phyloP scores from a whole-genome alignment of 2,888 invertebrate species.

The Drosophila peninsularis region DNA sequence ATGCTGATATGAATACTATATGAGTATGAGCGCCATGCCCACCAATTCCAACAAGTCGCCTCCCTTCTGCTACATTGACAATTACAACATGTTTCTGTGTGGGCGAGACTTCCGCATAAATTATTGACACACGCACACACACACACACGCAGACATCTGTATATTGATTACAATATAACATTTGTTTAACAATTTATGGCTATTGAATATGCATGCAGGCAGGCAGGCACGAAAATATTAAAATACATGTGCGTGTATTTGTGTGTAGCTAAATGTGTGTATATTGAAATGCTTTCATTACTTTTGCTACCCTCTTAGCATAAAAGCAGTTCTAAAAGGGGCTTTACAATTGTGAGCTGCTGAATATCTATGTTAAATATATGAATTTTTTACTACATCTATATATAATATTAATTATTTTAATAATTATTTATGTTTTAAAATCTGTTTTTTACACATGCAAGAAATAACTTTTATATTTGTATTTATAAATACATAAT shows the following conservation, averaged over 20 bases:
- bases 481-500: no score
- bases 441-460: no score
- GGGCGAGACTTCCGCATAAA: conserved; percentile 62
- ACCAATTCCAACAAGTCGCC: conserved; percentile 1
- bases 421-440: no score
- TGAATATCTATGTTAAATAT: neutral
- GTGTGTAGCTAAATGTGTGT: neutral
- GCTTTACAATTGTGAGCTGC: no score
- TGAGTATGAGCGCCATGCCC: conserved; percentile 14
- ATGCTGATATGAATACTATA: conserved; percentile 50
- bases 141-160: conserved; percentile 19
- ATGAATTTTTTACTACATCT: neutral
- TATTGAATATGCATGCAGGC: conserved; percentile 38
- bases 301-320: conserved; percentile 5
- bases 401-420: neutral
- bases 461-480: no score
- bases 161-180: conserved; percentile 75
- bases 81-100: conserved; percentile 68
- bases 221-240: conserved; percentile 7
- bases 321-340: neutral
- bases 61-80: conserved; percentile 49
- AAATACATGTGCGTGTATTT: neutral
- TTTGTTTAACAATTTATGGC: conserved; percentile 77
- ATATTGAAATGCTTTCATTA: conserved; percentile 49
- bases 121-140: conserved; percentile 50